Conservation (phyloP, 2,888 invertebrate species). For the Ligdia adustata region DNA sequence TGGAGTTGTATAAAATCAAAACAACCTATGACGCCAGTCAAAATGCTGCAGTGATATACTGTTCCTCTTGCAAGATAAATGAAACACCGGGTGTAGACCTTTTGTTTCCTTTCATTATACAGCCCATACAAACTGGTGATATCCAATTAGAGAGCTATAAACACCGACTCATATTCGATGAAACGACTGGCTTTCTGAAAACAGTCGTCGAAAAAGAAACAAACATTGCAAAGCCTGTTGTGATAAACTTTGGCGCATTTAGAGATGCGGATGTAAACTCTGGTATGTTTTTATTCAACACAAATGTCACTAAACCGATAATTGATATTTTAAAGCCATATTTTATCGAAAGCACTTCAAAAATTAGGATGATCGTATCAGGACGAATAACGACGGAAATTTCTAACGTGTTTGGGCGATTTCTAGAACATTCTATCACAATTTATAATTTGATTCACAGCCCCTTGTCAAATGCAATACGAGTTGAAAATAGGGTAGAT, state of each 20-base stretch:
- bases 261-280: conserved; percentile 94
- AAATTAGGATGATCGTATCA: conserved; percentile 89
- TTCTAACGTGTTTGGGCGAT: conserved; percentile 90
- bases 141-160: conserved; percentile 93
- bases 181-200: conserved; percentile 90
- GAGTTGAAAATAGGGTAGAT: conserved; percentile 91
- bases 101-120: conserved; percentile 72
- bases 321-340: conserved; percentile 90
- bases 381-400: conserved; percentile 93
- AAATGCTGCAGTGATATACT: conserved; percentile 67
- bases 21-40: conserved; percentile 55
- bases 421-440: conserved; percentile 90
- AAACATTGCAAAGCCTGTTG: conserved; percentile 53
- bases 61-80: conserved; percentile 58
- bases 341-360: conserved; percentile 80
- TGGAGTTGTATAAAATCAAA: conserved; percentile 86
- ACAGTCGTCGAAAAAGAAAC: conserved; percentile 87
- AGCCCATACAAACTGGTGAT: conserved; percentile 89
- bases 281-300: conserved; percentile 98
- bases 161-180: conserved; percentile 91
- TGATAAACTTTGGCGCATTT: conserved; percentile 92
- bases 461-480: conserved; percentile 88
- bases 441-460: conserved; percentile 89
- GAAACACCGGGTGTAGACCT: conserved; percentile 37
- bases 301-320: conserved; percentile 91